Evolutionary conservation across 2,888 invertebrate species (phyloP).

Genomic region (Aproaerema taeniolella): DNA sequence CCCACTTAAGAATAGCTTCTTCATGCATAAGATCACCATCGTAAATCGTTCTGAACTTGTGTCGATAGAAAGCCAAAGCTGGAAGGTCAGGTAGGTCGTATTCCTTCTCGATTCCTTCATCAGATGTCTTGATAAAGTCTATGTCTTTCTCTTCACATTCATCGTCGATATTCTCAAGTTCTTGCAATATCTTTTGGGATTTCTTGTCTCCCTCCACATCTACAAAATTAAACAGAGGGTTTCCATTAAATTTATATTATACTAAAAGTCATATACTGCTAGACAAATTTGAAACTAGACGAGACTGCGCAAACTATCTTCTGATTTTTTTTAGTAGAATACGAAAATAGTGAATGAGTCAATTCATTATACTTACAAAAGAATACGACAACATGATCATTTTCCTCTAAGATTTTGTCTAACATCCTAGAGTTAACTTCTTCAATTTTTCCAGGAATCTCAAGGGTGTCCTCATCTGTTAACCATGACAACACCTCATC

Average conservation of each 20-base stretch:
- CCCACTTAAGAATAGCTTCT: constrained; percentile 93
- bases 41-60: constrained; percentile 92
- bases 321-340: too few species aligned
- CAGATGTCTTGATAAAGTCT: constrained; percentile 94
- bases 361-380: constrained; percentile 89
- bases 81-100: constrained; percentile 90
- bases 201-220: constrained; percentile 94
- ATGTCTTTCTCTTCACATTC: constrained; percentile 95
- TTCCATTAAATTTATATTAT: too few species aligned
- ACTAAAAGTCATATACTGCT: neutral
- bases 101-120: constrained; percentile 90
- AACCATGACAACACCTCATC: constrained; percentile 95
- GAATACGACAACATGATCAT: constrained; percentile 93
- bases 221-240: constrained; percentile 41
- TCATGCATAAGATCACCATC: constrained; percentile 94
- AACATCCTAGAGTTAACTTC: constrained; percentile 94
- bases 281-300: neutral
- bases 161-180: constrained; percentile 94
- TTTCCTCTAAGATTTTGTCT: constrained; percentile 91
- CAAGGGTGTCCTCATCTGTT: constrained; percentile 92
- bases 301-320: neutral
- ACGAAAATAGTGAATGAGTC: neutral
- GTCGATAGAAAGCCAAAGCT: constrained; percentile 90
- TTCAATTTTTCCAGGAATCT: constrained; percentile 95
- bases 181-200: constrained; percentile 90